A percentile compares a stretch with the other conserved stretches of the same genome.
These are phyloP conservation scores for Aptenodytes patagonicus DNA, from an alignment of 2,113 vertebrate species.

Conservation along the genomic window DNA sequence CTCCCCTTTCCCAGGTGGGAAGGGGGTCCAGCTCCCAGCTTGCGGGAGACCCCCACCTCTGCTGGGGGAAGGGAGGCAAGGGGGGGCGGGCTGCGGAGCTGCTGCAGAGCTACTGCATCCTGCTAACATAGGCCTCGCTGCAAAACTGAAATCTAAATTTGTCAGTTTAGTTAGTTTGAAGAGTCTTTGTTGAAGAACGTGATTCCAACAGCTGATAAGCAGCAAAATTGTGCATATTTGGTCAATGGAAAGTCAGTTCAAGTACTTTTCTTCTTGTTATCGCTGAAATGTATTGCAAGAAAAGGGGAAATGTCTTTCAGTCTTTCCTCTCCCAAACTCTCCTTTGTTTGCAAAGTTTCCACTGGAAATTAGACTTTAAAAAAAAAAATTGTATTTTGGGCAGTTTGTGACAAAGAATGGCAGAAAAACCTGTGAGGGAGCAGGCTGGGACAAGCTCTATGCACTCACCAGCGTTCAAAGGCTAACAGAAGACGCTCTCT, in stretches of 20 bases:
- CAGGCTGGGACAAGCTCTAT: slow-evolving; percentile 73
- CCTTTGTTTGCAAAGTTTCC: neutral
- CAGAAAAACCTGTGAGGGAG: slow-evolving; percentile 72
- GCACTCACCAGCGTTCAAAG: slow-evolving; percentile 70
- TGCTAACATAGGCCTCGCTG: neutral
- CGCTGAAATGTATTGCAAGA: neutral
- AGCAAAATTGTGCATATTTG: neutral
- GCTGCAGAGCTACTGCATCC: neutral
- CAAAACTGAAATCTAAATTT: neutral
- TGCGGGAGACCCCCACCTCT: neutral
- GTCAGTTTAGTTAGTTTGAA: neutral
- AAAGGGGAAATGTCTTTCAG: neutral
- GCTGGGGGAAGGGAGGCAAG: neutral
- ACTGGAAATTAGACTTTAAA: neutral
- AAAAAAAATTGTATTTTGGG: neutral
- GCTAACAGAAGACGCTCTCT: slow-evolving; percentile 68
- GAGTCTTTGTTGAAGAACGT: neutral
- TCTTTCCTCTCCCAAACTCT: neutral
- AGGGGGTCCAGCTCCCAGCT: fast-evolving
- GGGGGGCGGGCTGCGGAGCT: neutral
- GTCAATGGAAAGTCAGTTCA: neutral
- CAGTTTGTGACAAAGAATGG: neutral
- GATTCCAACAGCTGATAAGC: neutral
- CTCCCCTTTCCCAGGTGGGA: neutral
- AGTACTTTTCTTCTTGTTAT: neutral